A percentile compares a stretch with the other conserved stretches of the same genome.
Conservation (phyloP, 2,113 vertebrate genomes). For the Aleadryas rufinucha region DNA sequence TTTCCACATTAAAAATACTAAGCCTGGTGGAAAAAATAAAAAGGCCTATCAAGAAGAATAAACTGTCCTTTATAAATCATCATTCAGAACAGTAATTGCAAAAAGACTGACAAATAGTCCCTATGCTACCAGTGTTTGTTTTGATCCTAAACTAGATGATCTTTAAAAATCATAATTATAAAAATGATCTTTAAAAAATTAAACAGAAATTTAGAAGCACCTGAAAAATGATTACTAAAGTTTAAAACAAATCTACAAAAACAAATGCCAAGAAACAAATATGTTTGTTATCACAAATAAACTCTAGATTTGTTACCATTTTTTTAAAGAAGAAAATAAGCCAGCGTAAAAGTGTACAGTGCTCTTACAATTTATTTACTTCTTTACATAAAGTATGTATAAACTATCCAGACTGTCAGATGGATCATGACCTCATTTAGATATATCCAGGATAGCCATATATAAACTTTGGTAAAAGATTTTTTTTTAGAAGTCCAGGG, state of each 20-base stretch:
- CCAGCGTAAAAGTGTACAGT: not conserved
- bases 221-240: not conserved
- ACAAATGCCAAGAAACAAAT: not conserved
- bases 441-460: not conserved
- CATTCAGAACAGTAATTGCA: not conserved
- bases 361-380: not conserved
- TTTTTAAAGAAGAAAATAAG: not conserved
- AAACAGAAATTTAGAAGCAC: not conserved
- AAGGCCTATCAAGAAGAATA: not conserved
- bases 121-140: not conserved
- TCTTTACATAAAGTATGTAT: not conserved
- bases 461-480: not conserved
- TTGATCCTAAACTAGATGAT: not conserved
- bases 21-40: not conserved
- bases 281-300: not conserved
- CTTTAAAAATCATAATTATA: not conserved
- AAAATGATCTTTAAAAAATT: not conserved
- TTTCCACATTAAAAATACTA: not conserved
- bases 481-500: not conserved
- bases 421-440: rapidly evolving
- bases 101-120: not conserved
- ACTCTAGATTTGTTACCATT: not conserved
- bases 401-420: not conserved
- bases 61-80: not conserved
- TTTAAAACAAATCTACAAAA: not conserved